Evolutionary conservation across 2,113 vertebrate genomes (phyloP).

Genomic region (Periophthalmus modestus): DNA sequence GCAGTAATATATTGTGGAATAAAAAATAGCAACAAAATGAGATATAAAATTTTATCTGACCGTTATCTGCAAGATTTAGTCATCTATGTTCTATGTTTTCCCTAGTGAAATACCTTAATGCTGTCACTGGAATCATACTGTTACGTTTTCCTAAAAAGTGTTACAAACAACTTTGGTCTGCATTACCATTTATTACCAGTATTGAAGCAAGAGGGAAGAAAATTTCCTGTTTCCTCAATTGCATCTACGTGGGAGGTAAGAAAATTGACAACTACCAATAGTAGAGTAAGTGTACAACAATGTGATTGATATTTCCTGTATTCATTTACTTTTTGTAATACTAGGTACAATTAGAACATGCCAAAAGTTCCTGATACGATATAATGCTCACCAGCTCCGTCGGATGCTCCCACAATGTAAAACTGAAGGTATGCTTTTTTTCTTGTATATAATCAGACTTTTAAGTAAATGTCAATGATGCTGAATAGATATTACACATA

Average conservation of each 20-base stretch:
- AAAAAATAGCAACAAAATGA: not conserved
- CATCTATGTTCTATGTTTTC: conserved; percentile 1
- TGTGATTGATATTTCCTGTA: not conserved
- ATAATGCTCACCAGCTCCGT: conserved; percentile 87
- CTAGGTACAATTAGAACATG: conserved; percentile 93
- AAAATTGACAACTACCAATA: not conserved
- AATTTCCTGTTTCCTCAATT: conserved; percentile 84
- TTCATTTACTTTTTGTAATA: conserved; percentile 4
- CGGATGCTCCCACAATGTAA: conserved; percentile 83
- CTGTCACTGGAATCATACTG: conserved; percentile 88
- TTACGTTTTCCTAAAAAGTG: conserved; percentile 86
- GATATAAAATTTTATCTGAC: not conserved
- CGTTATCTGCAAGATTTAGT: not conserved
- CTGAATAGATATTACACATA: not conserved
- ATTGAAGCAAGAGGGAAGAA: conserved; percentile 80
- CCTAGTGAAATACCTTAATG: conserved; percentile 92
- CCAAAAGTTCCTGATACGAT: conserved; percentile 92
- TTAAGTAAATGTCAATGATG: not conserved
- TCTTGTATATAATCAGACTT: too few relatives aligned
- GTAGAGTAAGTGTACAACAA: not conserved
- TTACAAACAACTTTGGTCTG: conserved; percentile 86
- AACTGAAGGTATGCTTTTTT: conserved; percentile 77
- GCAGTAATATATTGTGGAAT: not conserved
- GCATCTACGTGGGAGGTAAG: conserved; percentile 90
- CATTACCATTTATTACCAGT: conserved; percentile 86